Percentiles rank a stretch among this genome's conserved stretches.
Conservation (phyloP, 2,113 vertebrate genomes). For the Saccopteryx leptura region DNA sequence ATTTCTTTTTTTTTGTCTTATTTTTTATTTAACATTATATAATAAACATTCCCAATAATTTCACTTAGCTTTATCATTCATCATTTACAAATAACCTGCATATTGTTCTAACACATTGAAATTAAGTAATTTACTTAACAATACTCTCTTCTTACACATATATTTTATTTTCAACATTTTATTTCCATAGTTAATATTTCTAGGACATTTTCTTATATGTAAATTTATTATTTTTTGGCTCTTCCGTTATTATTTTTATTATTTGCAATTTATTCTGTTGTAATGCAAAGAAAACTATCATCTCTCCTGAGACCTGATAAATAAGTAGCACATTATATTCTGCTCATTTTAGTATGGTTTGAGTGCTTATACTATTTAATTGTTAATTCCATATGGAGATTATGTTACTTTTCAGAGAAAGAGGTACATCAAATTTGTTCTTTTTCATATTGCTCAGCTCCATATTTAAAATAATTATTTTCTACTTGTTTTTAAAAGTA, state of each 20-base stretch:
- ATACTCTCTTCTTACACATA: neutral
- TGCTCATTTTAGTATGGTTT: conserved; percentile 5
- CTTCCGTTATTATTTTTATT: neutral
- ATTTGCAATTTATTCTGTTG: conserved; percentile 9
- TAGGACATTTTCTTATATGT: neutral
- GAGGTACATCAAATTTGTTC: neutral
- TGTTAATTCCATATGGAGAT: neutral
- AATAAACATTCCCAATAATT: conserved; percentile 20
- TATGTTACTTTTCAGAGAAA: conserved; percentile 35
- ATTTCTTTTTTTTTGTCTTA: neutral
- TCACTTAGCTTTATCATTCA: neutral
- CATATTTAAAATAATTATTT: neutral
- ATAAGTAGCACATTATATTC: neutral
- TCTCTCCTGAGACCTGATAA: neutral
- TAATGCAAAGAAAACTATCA: neutral
- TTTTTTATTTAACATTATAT: conserved; percentile 1
- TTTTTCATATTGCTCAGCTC: neutral
- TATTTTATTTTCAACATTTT: conserved; percentile 32
- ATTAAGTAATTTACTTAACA: conserved; percentile 2
- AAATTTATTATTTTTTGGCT: neutral
- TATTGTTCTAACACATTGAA: neutral
- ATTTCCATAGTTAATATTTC: neutral
- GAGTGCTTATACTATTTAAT: conserved; percentile 7
- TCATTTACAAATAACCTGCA: conserved; percentile 26
- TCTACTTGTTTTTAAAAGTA: neutral